A percentile compares a stretch with the other conserved stretches of the same genome.
These are phyloP conservation scores for Yponomeuta cagnagella DNA, from an alignment of 2,888 invertebrate species.

Conservation along the genomic window DNA sequence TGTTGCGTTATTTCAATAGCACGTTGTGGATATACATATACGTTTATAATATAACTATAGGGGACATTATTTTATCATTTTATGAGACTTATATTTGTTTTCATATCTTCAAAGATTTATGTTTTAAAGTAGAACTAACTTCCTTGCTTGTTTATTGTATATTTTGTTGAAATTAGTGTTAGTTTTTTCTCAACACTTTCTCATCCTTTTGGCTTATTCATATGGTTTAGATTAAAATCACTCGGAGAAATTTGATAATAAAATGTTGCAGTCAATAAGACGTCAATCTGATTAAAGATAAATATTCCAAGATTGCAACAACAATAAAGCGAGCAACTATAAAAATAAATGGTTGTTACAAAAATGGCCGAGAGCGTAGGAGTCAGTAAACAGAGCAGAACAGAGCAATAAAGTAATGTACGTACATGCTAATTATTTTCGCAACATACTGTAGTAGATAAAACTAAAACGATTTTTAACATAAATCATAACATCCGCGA, in stretches of 20 bases:
- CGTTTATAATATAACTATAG: background rate
- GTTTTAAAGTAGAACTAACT: background rate
- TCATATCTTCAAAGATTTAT: background rate
- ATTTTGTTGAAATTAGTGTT: background rate
- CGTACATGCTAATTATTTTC: constrained; percentile 67
- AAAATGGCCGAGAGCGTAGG: constrained; percentile 61
- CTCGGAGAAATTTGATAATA: constrained; percentile 1
- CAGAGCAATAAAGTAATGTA: constrained; percentile 61
- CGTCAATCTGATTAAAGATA: constrained; percentile 18
- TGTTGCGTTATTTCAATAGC: no score
- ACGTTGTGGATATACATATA: background rate
- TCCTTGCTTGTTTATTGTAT: background rate
- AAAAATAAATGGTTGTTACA: constrained; percentile 63
- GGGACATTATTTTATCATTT: background rate
- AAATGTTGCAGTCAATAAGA: constrained; percentile 23
- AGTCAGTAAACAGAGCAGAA: constrained; percentile 62
- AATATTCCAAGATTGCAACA: constrained; percentile 34
- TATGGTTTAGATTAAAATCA: background rate
- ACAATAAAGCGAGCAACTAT: constrained; percentile 51
- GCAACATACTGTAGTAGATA: constrained; percentile 43
- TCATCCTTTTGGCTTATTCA: background rate
- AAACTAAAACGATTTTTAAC: constrained; percentile 54
- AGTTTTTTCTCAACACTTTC: background rate
- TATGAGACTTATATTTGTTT: no score
- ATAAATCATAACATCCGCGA: constrained; percentile 45